These are phyloP conservation scores for Hypercompe scribonia DNA, from an alignment of 2,888 invertebrate species.

Conservation along the genomic window DNA sequence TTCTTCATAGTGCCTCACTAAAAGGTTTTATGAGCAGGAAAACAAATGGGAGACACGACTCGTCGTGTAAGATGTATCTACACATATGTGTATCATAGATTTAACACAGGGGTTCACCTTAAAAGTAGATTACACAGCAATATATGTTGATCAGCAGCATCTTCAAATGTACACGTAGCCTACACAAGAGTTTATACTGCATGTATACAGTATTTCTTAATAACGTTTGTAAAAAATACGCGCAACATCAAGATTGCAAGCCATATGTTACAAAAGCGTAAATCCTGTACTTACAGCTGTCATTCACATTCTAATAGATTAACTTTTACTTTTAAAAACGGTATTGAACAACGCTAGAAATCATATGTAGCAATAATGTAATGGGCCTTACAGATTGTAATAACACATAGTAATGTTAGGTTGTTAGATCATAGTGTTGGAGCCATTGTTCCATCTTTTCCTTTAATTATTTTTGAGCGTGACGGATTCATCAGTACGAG, in stretches of 20 bases:
- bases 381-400: slow-evolving; percentile 37
- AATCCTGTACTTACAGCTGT: slow-evolving; percentile 16
- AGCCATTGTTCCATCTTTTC: slow-evolving; percentile 26
- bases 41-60: background rate
- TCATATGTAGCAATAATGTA: slow-evolving; percentile 39
- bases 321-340: slow-evolving; percentile 21
- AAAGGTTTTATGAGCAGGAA: background rate
- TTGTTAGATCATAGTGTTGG: slow-evolving; percentile 32
- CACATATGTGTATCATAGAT: too few species aligned
- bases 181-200: background rate
- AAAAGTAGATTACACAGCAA: background rate
- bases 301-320: slow-evolving; percentile 26
- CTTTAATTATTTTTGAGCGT: slow-evolving; percentile 36
- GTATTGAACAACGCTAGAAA: slow-evolving; percentile 31
- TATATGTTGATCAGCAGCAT: background rate
- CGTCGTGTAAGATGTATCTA: background rate
- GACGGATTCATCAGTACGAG: slow-evolving; percentile 7
- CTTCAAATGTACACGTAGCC: background rate
- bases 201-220: background rate
- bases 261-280: slow-evolving; percentile 12
- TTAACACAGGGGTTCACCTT: background rate
- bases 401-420: slow-evolving; percentile 34
- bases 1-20: background rate
- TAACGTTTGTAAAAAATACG: background rate
- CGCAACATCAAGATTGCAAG: slow-evolving; percentile 15